phyloP scores from a whole-genome alignment of 2,888 invertebrate genomes.

The Rhagophthalmus giganteus region DNA sequence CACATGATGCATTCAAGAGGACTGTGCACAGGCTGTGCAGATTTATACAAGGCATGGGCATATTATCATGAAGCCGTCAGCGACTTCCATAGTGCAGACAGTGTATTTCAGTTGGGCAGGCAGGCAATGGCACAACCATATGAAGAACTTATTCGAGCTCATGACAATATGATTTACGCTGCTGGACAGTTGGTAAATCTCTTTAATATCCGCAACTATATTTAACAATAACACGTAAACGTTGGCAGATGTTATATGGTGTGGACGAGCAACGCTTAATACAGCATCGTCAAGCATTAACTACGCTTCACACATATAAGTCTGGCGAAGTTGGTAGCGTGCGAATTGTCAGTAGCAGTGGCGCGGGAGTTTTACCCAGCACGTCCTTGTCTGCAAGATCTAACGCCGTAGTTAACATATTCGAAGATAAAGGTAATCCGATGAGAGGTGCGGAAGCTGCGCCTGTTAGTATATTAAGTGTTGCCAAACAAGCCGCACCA shows the following conservation, averaged over 20 bases:
- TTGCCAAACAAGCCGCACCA: slow-evolving; percentile 58
- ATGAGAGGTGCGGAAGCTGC: slow-evolving; percentile 46
- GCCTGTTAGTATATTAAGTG: slow-evolving; percentile 60
- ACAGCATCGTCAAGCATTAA: slow-evolving; percentile 76
- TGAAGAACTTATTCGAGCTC: slow-evolving; percentile 74
- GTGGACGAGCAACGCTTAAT: slow-evolving; percentile 59
- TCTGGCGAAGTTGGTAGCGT: slow-evolving; percentile 60
- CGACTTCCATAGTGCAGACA: slow-evolving; percentile 81
- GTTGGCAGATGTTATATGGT: slow-evolving; percentile 59
- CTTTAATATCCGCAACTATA: no score
- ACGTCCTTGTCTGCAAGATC: slow-evolving; percentile 46
- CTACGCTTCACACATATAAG: slow-evolving; percentile 71
- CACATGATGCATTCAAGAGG: slow-evolving; percentile 78
- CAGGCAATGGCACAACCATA: slow-evolving; percentile 77
- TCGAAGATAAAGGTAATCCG: slow-evolving; percentile 54
- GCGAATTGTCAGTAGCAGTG: slow-evolving; percentile 44
- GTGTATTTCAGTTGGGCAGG: slow-evolving; percentile 78
- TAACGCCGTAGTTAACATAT: slow-evolving; percentile 45
- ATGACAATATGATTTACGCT: slow-evolving; percentile 55
- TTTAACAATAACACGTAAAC: no score
- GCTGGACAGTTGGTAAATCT: slow-evolving; percentile 52
- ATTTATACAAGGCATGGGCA: slow-evolving; percentile 89
- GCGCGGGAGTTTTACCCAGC: slow-evolving; percentile 36
- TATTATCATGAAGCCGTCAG: slow-evolving; percentile 81
- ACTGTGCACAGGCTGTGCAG: slow-evolving; percentile 79